phyloP scores from a whole-genome alignment of 2,113 vertebrate genomes.

The Aythya baeri region DNA sequence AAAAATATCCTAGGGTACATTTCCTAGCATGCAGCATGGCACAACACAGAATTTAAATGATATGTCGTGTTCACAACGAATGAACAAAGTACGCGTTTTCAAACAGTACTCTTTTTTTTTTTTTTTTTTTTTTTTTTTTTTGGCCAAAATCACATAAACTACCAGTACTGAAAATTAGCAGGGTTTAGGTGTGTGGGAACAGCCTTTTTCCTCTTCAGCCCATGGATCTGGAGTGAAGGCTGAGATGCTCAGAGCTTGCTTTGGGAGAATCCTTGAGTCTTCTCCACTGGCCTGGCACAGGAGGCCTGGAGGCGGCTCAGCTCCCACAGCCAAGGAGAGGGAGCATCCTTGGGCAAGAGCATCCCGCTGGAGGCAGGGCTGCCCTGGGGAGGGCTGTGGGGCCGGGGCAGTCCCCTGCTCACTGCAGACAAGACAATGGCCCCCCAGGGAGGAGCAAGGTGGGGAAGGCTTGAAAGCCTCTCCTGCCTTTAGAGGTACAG shows the following conservation, averaged over 20 bases:
- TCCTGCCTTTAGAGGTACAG: not conserved
- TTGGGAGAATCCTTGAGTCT: not conserved
- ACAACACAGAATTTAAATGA: conserved; percentile 58
- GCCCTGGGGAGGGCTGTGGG: not conserved
- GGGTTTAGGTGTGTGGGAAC: not conserved
- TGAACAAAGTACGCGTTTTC: not conserved
- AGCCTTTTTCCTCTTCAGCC: not conserved
- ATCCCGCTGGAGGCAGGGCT: not conserved
- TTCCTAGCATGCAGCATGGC: conserved; percentile 17
- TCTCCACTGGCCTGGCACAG: not conserved
- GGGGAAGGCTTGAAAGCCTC: not conserved
- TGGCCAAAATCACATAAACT: not conserved
- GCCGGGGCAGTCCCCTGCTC: no score
- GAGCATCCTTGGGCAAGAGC: not conserved
- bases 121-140: not conserved
- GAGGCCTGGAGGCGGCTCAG: not conserved
- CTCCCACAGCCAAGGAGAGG: not conserved
- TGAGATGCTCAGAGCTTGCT: not conserved
- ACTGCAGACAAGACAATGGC: no score
- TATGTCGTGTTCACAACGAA: not conserved
- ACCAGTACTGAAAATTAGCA: not conserved
- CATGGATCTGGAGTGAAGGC: not conserved
- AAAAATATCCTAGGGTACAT: conserved; percentile 53
- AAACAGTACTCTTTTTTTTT: not conserved
- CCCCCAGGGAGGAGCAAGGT: no score